Base-by-base conservation (phyloP, 2,888 invertebrate species). In the Netelia virgata region DNA sequence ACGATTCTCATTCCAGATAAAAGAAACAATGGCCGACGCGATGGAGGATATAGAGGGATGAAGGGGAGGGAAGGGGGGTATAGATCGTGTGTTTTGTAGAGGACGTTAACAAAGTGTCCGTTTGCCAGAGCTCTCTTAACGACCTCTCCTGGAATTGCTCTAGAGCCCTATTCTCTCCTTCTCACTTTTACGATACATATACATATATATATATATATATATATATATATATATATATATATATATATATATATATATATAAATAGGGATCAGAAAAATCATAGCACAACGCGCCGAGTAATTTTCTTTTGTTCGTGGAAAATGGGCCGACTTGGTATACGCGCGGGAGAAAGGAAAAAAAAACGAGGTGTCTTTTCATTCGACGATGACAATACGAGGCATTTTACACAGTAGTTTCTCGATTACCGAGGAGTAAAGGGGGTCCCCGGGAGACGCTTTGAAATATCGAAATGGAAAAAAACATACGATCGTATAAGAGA, bases 1-100 rank as follows among this genome's bases (percentile, higher is more conserved):
- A 87, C 87, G 87, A 88, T 88, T 87, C 82, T 83, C 88, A 87
- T 88, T 86, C 84, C 73, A 86, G 88, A 88, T 88, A 88, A 86
- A 76, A 86, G 84, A 74, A 82, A 86, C 79, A 87, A 83, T 83
- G 79, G 80, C 84, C 68, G 43, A 66, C 20, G 72, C 18, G 59
- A 72, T 18, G 50, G 55, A n/a, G 53, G 14, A 28, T 18, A 28
- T 11, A 23, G 43, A 16, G 73, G 57, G 53, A 23, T 68, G 47
- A 28, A 68, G 69, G 28, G 57, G 70, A 50, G 10, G 43, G n/a
- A 8, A 0, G 59, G 41, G n/a, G 18, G 11, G 43, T 28, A 59
- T 23, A 20, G 16, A 50, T 53, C 36, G n/a, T 41, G 36, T 72
- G 50, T 77, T 84, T 83, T 83, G 66, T 43, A 76, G 41, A 16